Conservation (phyloP, 2,797 vertebrate genomes). For the Myotis daubentonii region DNA sequence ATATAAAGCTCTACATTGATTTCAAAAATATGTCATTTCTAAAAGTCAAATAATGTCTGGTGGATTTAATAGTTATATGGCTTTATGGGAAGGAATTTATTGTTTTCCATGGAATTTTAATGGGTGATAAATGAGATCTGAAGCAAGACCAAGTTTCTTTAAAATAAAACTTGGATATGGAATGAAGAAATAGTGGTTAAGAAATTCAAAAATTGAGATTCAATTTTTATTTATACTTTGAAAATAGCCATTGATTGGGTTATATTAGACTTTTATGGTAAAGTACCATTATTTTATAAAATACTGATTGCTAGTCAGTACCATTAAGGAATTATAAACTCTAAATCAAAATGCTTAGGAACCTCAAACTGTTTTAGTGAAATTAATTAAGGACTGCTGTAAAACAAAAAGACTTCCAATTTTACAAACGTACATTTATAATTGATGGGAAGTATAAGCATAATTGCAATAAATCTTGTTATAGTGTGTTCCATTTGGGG, state of each 20-base stretch:
- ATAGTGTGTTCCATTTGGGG: not conserved
- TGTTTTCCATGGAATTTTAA: slow-evolving; percentile 80
- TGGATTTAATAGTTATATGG: slow-evolving; percentile 33
- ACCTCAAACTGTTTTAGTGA: not conserved
- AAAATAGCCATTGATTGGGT: not conserved
- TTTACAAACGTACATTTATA: slow-evolving; percentile 26
- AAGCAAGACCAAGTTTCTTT: slow-evolving; percentile 70
- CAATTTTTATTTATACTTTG: slow-evolving; percentile 7
- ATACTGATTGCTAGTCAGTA: not conserved
- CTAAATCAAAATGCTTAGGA: slow-evolving; percentile 43
- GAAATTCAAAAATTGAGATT: slow-evolving; percentile 23
- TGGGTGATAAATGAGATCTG: slow-evolving; percentile 53
- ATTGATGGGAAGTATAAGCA: not conserved
- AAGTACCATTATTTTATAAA: slow-evolving; percentile 37
- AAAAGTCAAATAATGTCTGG: slow-evolving; percentile 65
- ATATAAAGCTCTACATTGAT: slow-evolving; percentile 68
- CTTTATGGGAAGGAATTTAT: slow-evolving; percentile 65
- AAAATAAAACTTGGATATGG: slow-evolving; percentile 24
- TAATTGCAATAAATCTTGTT: slow-evolving; percentile 31
- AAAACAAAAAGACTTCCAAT: slow-evolving; percentile 29
- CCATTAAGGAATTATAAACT: slow-evolving; percentile 20
- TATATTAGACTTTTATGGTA: not conserved
- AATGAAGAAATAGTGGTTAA: not conserved
- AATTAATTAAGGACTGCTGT: slow-evolving; percentile 43
- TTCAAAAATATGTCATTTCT: slow-evolving; percentile 44